A percentile compares a stretch with the other conserved stretches of the same genome.
Evolutionary conservation across 2,797 vertebrate species (phyloP).

Genomic region (Bradypodion ventrale): DNA sequence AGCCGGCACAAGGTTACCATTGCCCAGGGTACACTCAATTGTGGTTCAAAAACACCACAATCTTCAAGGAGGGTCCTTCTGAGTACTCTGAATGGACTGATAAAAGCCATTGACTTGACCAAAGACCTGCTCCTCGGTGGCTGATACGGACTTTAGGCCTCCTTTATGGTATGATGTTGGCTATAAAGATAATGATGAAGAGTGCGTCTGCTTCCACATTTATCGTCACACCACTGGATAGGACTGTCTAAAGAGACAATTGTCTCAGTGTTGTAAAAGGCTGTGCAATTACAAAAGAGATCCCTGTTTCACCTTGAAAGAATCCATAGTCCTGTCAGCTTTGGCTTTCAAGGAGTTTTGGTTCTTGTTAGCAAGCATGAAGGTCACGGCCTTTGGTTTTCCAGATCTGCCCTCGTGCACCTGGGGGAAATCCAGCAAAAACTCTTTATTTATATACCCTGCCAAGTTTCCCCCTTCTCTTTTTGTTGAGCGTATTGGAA

Average conservation of each 20-base stretch:
- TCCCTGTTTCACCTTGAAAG: conserved; percentile 44
- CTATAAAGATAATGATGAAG: too few relatives aligned
- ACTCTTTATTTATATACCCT: conserved; percentile 72
- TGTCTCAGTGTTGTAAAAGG: conserved; percentile 1
- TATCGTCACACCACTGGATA: too few relatives aligned
- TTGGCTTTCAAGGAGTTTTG: conserved; percentile 74
- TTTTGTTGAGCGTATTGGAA: conserved; percentile 4
- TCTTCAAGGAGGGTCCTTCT: too few relatives aligned
- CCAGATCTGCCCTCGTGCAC: conserved; percentile 76
- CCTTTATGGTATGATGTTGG: too few relatives aligned
- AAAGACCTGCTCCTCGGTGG: too few relatives aligned
- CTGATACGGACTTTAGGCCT: too few relatives aligned
- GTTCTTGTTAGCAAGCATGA: conserved; percentile 78
- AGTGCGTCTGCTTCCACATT: too few relatives aligned
- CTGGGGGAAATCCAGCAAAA: conserved; percentile 73
- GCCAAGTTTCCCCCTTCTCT: conserved; percentile 34
- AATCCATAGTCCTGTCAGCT: conserved; percentile 81
- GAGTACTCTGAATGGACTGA: too few relatives aligned
- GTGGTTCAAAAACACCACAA: too few relatives aligned
- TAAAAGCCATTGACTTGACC: too few relatives aligned
- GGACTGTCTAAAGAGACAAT: background rate
- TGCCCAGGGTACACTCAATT: too few relatives aligned
- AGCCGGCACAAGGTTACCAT: too few relatives aligned
- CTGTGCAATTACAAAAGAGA: conserved; percentile 52
- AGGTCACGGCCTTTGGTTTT: conserved; percentile 79